Conservation (phyloP, 2,888 invertebrate species). For the Allolobophora icterica region DNA sequence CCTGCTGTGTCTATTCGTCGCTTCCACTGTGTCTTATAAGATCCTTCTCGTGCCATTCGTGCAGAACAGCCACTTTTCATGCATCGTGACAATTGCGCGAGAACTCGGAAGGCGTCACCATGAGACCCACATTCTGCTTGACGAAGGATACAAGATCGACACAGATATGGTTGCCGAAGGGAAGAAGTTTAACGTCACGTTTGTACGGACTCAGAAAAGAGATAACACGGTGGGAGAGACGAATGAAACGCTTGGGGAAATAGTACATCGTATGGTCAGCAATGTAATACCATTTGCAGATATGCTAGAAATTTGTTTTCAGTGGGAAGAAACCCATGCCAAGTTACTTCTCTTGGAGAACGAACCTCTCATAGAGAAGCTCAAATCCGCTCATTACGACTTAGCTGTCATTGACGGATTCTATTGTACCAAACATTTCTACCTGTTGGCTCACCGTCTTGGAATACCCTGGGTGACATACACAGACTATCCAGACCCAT, state of each 20-base stretch:
- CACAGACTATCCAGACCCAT: constrained; percentile 22
- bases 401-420: constrained; percentile 6
- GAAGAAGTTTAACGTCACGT: neutral
- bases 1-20: neutral
- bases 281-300: neutral
- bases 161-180: no score
- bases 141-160: neutral
- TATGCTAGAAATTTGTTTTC: neutral
- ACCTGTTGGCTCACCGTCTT: neutral
- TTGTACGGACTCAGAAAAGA: neutral
- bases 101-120: constrained; percentile 15
- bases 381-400: neutral
- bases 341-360: neutral
- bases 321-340: neutral
- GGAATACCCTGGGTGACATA: constrained; percentile 15
- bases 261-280: neutral
- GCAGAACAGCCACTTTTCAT: neutral
- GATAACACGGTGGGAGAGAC: neutral
- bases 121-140: constrained; percentile 1
- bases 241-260: neutral
- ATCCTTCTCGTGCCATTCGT: neutral
- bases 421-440: neutral
- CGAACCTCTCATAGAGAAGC: neutral
- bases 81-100: neutral
- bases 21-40: neutral